These are phyloP conservation scores for Siphamia tubifer DNA, from an alignment of 2,113 vertebrate species.

Conservation along the genomic window DNA sequence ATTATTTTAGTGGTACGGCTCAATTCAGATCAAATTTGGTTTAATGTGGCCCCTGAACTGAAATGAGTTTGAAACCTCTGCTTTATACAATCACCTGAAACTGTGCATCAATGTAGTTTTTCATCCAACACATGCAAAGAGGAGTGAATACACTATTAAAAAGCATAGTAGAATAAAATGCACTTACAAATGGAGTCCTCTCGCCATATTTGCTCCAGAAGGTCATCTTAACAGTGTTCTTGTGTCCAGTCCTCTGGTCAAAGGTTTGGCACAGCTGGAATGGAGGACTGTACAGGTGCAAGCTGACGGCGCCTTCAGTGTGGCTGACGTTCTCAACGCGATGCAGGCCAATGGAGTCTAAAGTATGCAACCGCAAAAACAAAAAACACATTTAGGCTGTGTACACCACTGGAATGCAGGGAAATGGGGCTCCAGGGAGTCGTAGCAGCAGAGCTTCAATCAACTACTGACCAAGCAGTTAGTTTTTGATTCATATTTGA, in stretches of 20 bases:
- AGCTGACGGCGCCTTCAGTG: constrained; percentile 89
- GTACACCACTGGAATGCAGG: constrained; percentile 10
- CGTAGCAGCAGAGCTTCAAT: neutral
- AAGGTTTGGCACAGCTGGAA: constrained; percentile 90
- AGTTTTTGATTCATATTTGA: too few species aligned
- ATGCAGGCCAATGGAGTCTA: constrained; percentile 94
- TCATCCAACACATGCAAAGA: too few species aligned
- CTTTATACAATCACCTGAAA: neutral
- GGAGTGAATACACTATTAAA: too few species aligned
- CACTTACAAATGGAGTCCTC: constrained; percentile 88
- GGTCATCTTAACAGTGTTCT: constrained; percentile 90
- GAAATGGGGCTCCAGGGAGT: neutral
- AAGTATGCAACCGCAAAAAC: neutral
- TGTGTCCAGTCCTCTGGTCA: constrained; percentile 96
- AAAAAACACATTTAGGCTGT: neutral
- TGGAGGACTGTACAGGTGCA: constrained; percentile 96
- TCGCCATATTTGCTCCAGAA: constrained; percentile 94
- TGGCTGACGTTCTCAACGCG: constrained; percentile 97
- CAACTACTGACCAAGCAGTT: constrained; percentile 17
- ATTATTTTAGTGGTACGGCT: too few species aligned
- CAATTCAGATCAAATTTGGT: too few species aligned
- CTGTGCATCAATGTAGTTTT: neutral
- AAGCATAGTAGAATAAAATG: neutral
- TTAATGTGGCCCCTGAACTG: too few species aligned
- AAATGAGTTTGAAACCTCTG: neutral